Conservation (phyloP, 2,888 invertebrate genomes). For the Drosophila paranaensis region DNA sequence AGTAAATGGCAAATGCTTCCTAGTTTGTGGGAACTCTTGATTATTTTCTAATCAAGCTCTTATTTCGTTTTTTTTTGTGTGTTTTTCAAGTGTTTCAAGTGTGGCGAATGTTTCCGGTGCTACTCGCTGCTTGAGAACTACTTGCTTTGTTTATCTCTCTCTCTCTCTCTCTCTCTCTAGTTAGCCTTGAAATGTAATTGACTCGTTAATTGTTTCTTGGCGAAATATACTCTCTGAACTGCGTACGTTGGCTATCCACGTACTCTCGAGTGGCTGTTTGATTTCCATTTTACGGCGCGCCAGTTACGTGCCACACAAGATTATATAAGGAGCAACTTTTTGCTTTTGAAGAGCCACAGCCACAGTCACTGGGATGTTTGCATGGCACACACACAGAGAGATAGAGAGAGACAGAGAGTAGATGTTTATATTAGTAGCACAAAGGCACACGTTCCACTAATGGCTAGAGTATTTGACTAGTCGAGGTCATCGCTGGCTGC, state of each 20-base stretch:
- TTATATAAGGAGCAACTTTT: conserved; percentile 23
- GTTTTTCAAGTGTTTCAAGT: conserved; percentile 11
- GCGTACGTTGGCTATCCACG: conserved; percentile 23
- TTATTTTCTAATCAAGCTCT: conserved; percentile 23
- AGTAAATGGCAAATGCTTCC: conserved; percentile 9
- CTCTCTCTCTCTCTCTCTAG: conserved; percentile 6
- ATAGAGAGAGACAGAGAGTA: neutral
- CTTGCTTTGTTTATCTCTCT: conserved; percentile 29
- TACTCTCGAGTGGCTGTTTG: conserved; percentile 25
- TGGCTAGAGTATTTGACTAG: conserved; percentile 40
- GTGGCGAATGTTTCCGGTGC: conserved; percentile 27
- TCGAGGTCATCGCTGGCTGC: conserved; percentile 40
- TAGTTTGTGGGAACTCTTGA: conserved; percentile 3
- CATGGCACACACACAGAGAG: neutral
- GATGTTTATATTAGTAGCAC: conserved; percentile 2
- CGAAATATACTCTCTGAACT: conserved; percentile 21
- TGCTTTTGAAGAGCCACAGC: conserved; percentile 1
- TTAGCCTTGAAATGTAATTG: conserved; percentile 38
- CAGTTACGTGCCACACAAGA: conserved; percentile 40
- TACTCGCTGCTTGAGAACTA: conserved; percentile 3
- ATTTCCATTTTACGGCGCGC: conserved; percentile 38
- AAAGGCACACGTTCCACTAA: conserved; percentile 28
- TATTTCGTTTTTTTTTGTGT: neutral
- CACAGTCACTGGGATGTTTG: conserved; percentile 16
- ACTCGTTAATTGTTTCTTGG: conserved; percentile 25